Conservation (phyloP, 2,888 invertebrate genomes). For the Pristionchus exspectatus region DNA sequence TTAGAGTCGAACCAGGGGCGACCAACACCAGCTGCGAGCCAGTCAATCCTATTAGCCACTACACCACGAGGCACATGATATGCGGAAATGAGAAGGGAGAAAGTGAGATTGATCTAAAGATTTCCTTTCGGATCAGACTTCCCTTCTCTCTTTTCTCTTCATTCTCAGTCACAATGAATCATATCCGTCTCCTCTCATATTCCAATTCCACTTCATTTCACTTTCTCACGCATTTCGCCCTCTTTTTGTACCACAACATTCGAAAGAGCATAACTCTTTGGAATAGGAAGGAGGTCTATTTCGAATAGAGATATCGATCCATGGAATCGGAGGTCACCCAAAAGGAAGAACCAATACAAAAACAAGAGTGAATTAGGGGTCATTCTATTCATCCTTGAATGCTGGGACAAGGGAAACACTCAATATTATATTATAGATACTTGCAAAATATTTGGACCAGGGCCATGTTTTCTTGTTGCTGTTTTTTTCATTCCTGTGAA, state of each 20-base stretch:
- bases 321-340: not conserved
- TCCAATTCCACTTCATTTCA: slow-evolving; percentile 29
- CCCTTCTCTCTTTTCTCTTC: not conserved
- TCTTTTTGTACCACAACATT: not conserved
- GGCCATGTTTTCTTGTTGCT: no score
- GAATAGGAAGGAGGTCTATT: not conserved
- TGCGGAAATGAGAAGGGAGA: not conserved
- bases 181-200: slow-evolving; percentile 10
- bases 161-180: slow-evolving; percentile 19
- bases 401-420: not conserved
- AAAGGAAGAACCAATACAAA: not conserved
- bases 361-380: not conserved
- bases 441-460: no score
- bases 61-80: no score
- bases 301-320: not conserved
- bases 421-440: no score
- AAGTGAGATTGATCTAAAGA: not conserved
- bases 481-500: no score
- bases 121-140: not conserved
- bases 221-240: slow-evolving; percentile 14
- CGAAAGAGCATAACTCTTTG: not conserved
- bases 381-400: not conserved
- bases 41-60: no score
- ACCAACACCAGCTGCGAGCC: no score
- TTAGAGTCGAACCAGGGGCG: no score